Evolutionary conservation across 2,888 invertebrate species (phyloP).

Genomic region (Ophion ellenae): DNA sequence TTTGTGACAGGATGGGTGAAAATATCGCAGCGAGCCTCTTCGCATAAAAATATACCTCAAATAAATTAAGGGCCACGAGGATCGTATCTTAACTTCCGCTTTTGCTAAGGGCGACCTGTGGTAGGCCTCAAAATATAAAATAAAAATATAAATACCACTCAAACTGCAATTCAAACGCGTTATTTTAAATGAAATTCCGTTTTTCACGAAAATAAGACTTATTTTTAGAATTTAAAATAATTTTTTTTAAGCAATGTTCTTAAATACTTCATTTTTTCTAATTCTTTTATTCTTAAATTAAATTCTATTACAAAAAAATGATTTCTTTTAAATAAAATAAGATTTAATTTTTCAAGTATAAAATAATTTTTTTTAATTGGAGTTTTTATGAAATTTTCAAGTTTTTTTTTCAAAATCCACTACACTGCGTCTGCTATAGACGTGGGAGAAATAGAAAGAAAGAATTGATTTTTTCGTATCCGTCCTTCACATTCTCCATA

Average conservation of each 20-base stretch:
- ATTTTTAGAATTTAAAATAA: too few relatives aligned
- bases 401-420: background rate
- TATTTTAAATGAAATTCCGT: too few relatives aligned
- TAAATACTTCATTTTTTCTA: too few relatives aligned
- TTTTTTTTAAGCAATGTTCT: too few relatives aligned
- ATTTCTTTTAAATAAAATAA: background rate
- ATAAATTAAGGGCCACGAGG: background rate
- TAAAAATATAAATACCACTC: background rate
- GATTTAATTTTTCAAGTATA: too few relatives aligned
- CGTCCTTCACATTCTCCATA: background rate
- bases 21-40: background rate
- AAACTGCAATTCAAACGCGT: too few relatives aligned
- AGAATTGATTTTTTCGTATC: background rate
- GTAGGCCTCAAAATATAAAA: background rate
- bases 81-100: background rate
- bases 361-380: too few relatives aligned
- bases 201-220: too few relatives aligned
- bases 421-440: too few relatives aligned
- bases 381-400: background rate
- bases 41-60: background rate
- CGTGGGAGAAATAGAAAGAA: background rate
- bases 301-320: background rate
- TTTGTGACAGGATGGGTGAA: background rate
- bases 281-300: background rate
- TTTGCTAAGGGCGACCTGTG: background rate